Evolutionary conservation across 2,888 invertebrate species (phyloP).

Genomic region (Sicus ferrugineus): DNA sequence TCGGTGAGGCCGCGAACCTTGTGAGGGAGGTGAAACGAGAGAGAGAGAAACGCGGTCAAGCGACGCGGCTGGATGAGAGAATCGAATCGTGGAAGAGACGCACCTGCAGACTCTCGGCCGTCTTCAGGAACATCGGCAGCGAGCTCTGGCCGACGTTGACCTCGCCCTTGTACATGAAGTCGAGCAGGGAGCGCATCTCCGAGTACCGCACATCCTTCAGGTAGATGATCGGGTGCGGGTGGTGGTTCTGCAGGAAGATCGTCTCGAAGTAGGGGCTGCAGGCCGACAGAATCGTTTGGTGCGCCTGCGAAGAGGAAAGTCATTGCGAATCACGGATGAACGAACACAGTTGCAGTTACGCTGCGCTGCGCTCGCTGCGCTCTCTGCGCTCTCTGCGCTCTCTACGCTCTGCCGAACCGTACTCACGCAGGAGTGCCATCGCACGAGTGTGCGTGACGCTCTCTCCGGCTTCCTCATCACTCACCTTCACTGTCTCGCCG

Average conservation of each 20-base stretch:
- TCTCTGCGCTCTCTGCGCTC: too few species aligned
- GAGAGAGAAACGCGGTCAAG: conserved; percentile 4
- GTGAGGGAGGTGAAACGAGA: conserved; percentile 13
- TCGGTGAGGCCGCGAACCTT: conserved; percentile 83
- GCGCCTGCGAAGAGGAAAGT: conserved; percentile 72
- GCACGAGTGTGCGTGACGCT: too few species aligned
- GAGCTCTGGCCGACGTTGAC: conserved; percentile 92
- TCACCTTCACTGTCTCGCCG: conserved; percentile 83
- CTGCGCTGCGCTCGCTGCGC: too few species aligned
- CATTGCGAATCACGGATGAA: too few species aligned
- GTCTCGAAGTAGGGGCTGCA: conserved; percentile 95
- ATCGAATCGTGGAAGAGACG: conserved; percentile 7
- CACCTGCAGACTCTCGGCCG: conserved; percentile 89
- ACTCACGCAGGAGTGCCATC: too few species aligned
- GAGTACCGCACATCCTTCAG: conserved; percentile 90
- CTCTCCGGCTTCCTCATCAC: conserved; percentile 11
- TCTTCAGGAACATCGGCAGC: conserved; percentile 89
- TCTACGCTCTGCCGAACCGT: too few species aligned
- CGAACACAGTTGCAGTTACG: too few species aligned
- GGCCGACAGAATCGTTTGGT: conserved; percentile 91
- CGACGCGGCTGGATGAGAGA: neutral
- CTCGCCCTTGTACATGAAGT: conserved; percentile 93
- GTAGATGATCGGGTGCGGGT: conserved; percentile 92
- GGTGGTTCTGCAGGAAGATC: conserved; percentile 86
- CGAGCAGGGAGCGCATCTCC: conserved; percentile 88